Evolutionary conservation across 2,888 invertebrate genomes (phyloP), one percentile per base, ranked within the genome.

Genomic region (Caenorhabditis afra): DNA sequence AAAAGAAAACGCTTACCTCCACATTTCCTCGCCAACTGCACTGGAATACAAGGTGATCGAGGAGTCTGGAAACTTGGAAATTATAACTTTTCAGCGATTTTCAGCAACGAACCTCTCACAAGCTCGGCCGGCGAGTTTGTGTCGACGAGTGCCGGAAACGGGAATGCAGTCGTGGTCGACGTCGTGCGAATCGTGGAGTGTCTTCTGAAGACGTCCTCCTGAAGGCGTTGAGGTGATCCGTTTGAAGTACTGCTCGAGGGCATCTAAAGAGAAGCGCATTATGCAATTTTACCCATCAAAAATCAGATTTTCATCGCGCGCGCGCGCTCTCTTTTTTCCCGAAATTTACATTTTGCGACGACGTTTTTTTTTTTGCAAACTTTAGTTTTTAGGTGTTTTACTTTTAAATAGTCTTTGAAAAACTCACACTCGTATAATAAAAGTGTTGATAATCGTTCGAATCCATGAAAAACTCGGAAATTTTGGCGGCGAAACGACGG

Each of bases 201-300:
- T 47, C 70, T 50, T 62, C 62, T 53, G 29, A 50, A 57, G 29
- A 52, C 37, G 18, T 47, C n/a, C 35, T 44, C 23, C n/a, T 45
- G 59, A 39, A 45, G 44, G 37, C 57, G 39, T 18, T 16, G 20
- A 23, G 55, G 0, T 16, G 52, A 41, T 41, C 10, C 44, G 18
- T 39, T 61, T 59, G 65, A 66, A 59, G 58, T 52, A 52, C 76
- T 76, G 64, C 76, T 76, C 55, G 76, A 76, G 55, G 76, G 76
- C 55, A 68, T 76, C 76, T 76, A 50, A 35, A 66, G 66, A 58
- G 8, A 18, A 57, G 49, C 23, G 29, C 35, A 61, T 29, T 41
- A 22, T 50, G 20, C 35, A 41, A 41, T 29, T n/a, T 35, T 37
- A 39, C 12, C 4, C 8, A 18, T 11, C 41, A 41, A 41, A 41